Evolutionary conservation across 2,797 vertebrate species (phyloP).

Genomic region (Pipistrellus pygmaeus): DNA sequence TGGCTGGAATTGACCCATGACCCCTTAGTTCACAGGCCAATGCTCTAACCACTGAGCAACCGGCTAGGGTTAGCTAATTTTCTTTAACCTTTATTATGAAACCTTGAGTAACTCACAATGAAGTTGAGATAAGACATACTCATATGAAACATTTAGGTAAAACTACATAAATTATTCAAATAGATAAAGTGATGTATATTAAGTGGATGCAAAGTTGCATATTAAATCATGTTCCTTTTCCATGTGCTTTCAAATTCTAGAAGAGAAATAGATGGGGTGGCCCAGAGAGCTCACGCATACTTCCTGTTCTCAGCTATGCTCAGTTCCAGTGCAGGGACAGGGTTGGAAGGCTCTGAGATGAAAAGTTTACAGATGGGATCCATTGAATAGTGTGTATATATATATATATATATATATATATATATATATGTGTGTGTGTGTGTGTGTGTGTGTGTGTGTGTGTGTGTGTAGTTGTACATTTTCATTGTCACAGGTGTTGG

Average conservation of each 20-base stretch:
- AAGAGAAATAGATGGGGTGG: neutral
- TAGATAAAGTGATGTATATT: neutral
- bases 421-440: slow-evolving; percentile 68
- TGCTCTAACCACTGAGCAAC: too few relatives aligned
- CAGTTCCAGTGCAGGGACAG: neutral
- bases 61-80: neutral
- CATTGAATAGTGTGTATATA: slow-evolving; percentile 51
- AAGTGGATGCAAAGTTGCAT: neutral
- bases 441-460: slow-evolving; percentile 53
- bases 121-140: neutral
- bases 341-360: neutral
- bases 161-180: slow-evolving; percentile 1
- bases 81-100: neutral
- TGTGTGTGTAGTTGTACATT: slow-evolving; percentile 48
- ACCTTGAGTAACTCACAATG: neutral
- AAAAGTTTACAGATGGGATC: slow-evolving; percentile 60
- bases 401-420: too few relatives aligned
- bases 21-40: too few relatives aligned
- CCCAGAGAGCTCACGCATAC: neutral
- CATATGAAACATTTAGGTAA: slow-evolving; percentile 26
- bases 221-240: neutral
- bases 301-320: neutral
- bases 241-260: neutral
- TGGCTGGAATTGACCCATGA: too few relatives aligned
- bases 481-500: slow-evolving; percentile 79